phyloP scores from a whole-genome alignment of 2,113 vertebrate species.

The Gymnarchus niloticus region DNA sequence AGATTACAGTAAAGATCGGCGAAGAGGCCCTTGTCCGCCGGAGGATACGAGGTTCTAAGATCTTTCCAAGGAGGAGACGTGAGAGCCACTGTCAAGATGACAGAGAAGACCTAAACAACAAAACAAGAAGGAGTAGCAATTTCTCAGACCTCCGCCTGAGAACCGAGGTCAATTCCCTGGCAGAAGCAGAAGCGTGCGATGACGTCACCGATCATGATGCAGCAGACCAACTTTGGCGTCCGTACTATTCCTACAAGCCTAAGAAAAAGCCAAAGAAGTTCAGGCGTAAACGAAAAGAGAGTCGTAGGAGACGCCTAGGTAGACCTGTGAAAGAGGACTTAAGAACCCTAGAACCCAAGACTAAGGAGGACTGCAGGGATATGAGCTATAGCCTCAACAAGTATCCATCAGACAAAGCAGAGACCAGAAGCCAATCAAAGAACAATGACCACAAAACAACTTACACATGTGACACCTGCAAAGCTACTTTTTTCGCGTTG shows the following conservation, averaged over 20 bases:
- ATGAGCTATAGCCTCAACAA: constrained; percentile 42
- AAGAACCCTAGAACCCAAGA: constrained; percentile 37
- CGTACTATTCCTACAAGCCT: constrained; percentile 94
- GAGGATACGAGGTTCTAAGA: constrained; percentile 84
- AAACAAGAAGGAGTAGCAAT: constrained; percentile 50
- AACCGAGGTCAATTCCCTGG: constrained; percentile 53
- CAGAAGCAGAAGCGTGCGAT: constrained; percentile 69
- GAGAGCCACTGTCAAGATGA: constrained; percentile 49
- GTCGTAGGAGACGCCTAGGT: constrained; percentile 29
- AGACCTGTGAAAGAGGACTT: constrained; percentile 47
- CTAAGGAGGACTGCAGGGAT: constrained; percentile 39
- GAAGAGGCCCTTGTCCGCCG: constrained; percentile 91
- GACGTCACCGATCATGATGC: constrained; percentile 85
- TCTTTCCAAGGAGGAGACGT: constrained; percentile 79
- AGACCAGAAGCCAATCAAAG: constrained; percentile 57
- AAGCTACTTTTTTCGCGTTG: constrained; percentile 81
- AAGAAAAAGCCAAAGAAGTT: constrained; percentile 89
- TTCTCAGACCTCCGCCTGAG: constrained; percentile 60
- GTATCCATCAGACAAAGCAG: constrained; percentile 48
- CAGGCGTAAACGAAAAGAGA: constrained; percentile 70
- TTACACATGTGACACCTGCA: constrained; percentile 79
- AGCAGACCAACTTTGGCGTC: constrained; percentile 88
- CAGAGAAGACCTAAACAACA: constrained; percentile 28
- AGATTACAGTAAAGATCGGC: constrained; percentile 97
- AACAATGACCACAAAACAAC: constrained; percentile 65